A percentile compares a stretch with the other conserved stretches of the same genome.
These are phyloP conservation scores for Cheilosia variabilis DNA, from an alignment of 2,888 invertebrate genomes.

Conservation along the genomic window DNA sequence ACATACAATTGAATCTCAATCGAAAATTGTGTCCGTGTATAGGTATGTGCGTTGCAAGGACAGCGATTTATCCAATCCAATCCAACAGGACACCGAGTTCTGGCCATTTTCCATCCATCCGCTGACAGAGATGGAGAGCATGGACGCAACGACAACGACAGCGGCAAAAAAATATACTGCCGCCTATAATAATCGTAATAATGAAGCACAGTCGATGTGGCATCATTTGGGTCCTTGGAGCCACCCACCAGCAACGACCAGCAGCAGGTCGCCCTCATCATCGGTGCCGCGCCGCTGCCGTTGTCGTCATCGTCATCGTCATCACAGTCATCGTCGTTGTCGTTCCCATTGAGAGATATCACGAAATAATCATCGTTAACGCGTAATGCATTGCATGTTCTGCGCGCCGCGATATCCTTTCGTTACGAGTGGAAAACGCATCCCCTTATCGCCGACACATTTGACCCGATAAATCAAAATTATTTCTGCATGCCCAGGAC, in stretches of 20 bases:
- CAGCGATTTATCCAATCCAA: conserved; percentile 66
- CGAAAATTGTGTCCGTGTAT: conserved; percentile 63
- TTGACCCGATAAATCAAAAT: conserved; percentile 80
- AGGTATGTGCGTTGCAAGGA: conserved; percentile 44
- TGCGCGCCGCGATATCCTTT: conserved; percentile 64
- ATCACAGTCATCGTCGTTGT: conserved; percentile 42
- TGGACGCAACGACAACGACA: neutral
- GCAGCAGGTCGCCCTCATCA: conserved; percentile 26
- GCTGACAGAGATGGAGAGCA: conserved; percentile 47
- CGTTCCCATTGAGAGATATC: conserved; percentile 67
- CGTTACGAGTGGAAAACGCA: conserved; percentile 49
- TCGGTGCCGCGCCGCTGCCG: conserved; percentile 1
- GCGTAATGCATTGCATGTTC: conserved; percentile 69
- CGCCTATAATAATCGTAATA: conserved; percentile 66
- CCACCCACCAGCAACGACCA: conserved; percentile 8
- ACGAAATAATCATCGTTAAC: conserved; percentile 73
- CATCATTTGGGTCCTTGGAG: conserved; percentile 36
- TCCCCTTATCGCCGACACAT: conserved; percentile 78
- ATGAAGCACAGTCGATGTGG: conserved; percentile 55
- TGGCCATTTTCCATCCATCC: conserved; percentile 56
- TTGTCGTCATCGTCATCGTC: conserved; percentile 11
- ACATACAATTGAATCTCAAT: conserved; percentile 73
- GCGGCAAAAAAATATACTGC: conserved; percentile 17
- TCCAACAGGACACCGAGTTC: conserved; percentile 35
- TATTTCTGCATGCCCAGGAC: conserved; percentile 68